Evolutionary conservation across 2,113 vertebrate species (phyloP).

Genomic region (Semicossyphus pulcher): DNA sequence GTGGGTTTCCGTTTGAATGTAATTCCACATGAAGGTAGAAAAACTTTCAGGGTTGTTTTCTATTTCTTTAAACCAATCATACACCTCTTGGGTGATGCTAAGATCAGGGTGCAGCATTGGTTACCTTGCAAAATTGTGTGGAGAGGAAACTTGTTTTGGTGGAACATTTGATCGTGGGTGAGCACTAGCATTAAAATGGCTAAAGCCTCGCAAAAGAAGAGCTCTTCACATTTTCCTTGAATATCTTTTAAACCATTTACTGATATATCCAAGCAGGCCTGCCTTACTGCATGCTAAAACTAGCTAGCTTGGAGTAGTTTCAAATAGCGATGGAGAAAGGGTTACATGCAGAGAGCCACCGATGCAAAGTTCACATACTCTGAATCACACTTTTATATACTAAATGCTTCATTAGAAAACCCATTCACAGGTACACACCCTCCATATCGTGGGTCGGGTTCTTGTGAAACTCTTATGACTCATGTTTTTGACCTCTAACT

Average conservation of each 20-base stretch:
- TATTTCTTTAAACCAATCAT: neutral
- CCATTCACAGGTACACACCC: neutral
- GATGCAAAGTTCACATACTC: neutral
- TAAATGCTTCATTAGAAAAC: neutral
- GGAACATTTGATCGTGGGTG: too few relatives aligned
- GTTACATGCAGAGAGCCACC: neutral
- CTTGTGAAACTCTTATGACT: neutral
- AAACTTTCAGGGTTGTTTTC: too few relatives aligned
- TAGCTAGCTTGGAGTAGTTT: too few relatives aligned
- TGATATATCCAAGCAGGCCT: neutral
- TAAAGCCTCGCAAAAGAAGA: too few relatives aligned
- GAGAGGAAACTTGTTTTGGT: too few relatives aligned
- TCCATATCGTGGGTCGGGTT: neutral
- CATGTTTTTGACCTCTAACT: neutral
- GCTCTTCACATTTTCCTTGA: neutral
- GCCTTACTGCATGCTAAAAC: neutral
- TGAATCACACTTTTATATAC: neutral
- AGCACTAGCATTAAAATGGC: too few relatives aligned
- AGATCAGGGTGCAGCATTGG: neutral
- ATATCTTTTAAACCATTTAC: neutral
- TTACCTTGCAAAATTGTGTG: neutral
- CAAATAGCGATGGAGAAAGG: neutral
- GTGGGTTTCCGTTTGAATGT: too few relatives aligned
- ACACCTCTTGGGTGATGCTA: neutral
- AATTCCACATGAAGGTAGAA: neutral